Conservation (phyloP, 2,888 invertebrate species). For the Cephus spinipes region DNA sequence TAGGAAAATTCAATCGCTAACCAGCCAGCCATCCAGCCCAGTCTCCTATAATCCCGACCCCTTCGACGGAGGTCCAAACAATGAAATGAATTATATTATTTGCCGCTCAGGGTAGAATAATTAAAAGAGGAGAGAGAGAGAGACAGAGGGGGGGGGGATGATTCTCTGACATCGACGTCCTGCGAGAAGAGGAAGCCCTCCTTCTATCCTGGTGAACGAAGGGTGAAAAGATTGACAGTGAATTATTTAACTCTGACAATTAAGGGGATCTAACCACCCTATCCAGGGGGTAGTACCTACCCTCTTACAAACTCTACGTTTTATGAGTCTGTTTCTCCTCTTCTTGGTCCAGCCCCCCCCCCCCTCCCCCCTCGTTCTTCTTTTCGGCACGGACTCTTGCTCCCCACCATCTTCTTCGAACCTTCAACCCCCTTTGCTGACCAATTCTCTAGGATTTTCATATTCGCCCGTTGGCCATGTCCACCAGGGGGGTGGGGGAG, state of each 20-base stretch:
- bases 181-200: constrained; percentile 16
- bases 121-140: constrained; percentile 50
- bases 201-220: constrained; percentile 34
- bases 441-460: background rate
- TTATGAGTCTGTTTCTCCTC: constrained; percentile 10
- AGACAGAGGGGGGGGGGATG: constrained; percentile 23
- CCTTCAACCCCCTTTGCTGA: background rate
- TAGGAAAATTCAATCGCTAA: constrained; percentile 23
- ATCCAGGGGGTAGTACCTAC: background rate
- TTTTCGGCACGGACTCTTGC: background rate
- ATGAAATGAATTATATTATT: constrained; percentile 62
- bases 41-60: constrained; percentile 24
- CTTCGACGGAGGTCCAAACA: constrained; percentile 50
- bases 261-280: constrained; percentile 40
- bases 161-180: constrained; percentile 25
- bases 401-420: background rate
- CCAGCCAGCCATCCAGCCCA: background rate
- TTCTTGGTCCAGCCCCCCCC: background rate
- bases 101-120: constrained; percentile 54
- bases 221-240: constrained; percentile 63
- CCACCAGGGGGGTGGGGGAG: too few relatives aligned
- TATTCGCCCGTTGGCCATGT: background rate
- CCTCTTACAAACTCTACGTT: constrained; percentile 3
- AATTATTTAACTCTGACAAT: constrained; percentile 62
- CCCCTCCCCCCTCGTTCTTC: too few relatives aligned